phyloP scores from a whole-genome alignment of 2,888 invertebrate species.

The Zaprionus obscuricornis region DNA sequence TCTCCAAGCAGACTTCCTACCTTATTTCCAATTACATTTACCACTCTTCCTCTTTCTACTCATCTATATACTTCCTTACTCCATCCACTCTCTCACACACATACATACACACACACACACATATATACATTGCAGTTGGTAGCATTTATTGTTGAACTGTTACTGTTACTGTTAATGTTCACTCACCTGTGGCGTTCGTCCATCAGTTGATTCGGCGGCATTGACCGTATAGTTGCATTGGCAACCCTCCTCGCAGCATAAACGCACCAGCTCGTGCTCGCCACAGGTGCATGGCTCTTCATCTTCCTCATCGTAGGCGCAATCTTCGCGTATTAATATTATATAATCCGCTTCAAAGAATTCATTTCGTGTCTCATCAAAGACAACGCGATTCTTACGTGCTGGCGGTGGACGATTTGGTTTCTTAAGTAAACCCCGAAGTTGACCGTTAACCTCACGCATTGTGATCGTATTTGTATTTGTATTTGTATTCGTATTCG shows the following conservation, averaged over 20 bases:
- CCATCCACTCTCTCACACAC: too few species aligned
- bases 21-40: too few species aligned
- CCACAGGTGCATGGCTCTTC: slow-evolving; percentile 90
- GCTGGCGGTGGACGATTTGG: slow-evolving; percentile 87
- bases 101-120: too few species aligned
- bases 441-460: slow-evolving; percentile 84
- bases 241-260: slow-evolving; percentile 89
- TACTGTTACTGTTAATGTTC: not conserved
- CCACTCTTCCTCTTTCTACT: too few species aligned
- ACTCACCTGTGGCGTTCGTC: slow-evolving; percentile 82
- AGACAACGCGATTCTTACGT: slow-evolving; percentile 92
- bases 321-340: slow-evolving; percentile 94
- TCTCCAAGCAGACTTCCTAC: too few species aligned
- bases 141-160: too few species aligned
- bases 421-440: slow-evolving; percentile 88
- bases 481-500: too few species aligned
- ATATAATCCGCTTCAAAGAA: slow-evolving; percentile 97
- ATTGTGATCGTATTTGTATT: slow-evolving; percentile 59
- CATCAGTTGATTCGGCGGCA: slow-evolving; percentile 56
- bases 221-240: slow-evolving; percentile 84
- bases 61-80: too few species aligned
- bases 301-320: slow-evolving; percentile 91
- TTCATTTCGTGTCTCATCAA: slow-evolving; percentile 94
- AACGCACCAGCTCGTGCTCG: slow-evolving; percentile 87
- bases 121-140: too few species aligned